Conservation (phyloP, 2,888 invertebrate genomes). For the Andrena bucephala region DNA sequence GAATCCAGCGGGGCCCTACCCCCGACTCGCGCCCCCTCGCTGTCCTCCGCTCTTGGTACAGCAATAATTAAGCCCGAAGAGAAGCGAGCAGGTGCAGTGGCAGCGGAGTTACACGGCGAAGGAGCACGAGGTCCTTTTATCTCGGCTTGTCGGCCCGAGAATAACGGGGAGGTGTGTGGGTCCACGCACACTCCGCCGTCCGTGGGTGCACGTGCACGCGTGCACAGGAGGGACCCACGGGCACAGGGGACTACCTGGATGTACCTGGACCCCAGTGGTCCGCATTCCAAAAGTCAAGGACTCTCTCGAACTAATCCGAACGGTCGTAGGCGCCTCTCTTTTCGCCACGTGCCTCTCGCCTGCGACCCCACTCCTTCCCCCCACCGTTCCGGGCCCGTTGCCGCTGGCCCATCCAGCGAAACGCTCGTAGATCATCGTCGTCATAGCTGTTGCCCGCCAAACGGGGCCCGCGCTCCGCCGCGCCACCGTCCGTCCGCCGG, state of each 20-base stretch:
- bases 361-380: neutral
- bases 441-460: no score
- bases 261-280: conserved; percentile 70
- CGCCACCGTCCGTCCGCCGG: no score
- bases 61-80: conserved; percentile 50
- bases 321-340: conserved; percentile 69
- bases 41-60: conserved; percentile 17
- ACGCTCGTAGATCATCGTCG: conserved; percentile 47
- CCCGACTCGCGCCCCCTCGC: neutral
- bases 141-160: conserved; percentile 48
- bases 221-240: conserved; percentile 6
- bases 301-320: conserved; percentile 71
- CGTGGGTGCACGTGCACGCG: neutral
- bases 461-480: no score
- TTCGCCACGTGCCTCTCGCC: conserved; percentile 64
- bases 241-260: conserved; percentile 68
- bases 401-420: conserved; percentile 40
- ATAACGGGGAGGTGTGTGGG: conserved; percentile 38
- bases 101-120: conserved; percentile 34
- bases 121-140: conserved; percentile 59
- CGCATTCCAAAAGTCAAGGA: conserved; percentile 82
- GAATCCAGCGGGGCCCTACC: neutral
- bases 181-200: neutral
- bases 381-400: neutral
- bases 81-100: conserved; percentile 48